phyloP scores from a whole-genome alignment of 2,113 vertebrate species.

The Eptatretus burgeri region DNA sequence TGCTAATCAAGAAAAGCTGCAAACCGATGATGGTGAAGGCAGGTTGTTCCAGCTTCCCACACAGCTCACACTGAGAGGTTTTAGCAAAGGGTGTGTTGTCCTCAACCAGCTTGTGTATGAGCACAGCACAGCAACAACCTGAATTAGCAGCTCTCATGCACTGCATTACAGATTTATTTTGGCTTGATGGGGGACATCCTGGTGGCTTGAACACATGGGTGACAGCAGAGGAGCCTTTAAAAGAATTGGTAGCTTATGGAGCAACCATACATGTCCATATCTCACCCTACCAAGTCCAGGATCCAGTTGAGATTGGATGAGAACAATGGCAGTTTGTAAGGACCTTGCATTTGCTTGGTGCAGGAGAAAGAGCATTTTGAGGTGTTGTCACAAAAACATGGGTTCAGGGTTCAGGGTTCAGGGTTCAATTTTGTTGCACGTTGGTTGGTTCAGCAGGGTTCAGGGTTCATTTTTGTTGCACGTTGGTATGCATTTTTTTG shows the following conservation, averaged over 20 bases:
- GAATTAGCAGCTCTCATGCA: conserved; percentile 27
- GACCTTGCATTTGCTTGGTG: conserved; percentile 39
- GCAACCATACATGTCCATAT: conserved; percentile 52
- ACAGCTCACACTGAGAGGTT: conserved; percentile 48
- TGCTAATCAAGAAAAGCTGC: background rate
- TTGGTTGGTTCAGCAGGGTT: no score
- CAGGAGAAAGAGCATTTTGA: conserved; percentile 51
- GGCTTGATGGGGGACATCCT: conserved; percentile 81
- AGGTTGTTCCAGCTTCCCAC: conserved; percentile 11
- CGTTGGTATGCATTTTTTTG: no score
- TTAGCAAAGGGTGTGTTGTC: conserved; percentile 95
- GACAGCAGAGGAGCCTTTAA: conserved; percentile 34
- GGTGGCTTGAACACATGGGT: conserved; percentile 84
- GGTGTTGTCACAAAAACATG: no score
- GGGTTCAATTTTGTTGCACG: no score
- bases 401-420: no score
- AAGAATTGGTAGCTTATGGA: conserved; percentile 34
- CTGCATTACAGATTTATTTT: conserved; percentile 45
- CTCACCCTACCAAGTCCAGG: conserved; percentile 67
- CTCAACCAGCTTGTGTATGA: conserved; percentile 78
- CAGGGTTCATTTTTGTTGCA: no score
- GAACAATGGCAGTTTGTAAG: conserved; percentile 50
- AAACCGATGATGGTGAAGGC: background rate
- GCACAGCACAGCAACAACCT: conserved; percentile 34
- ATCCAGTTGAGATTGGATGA: conserved; percentile 70